Percentiles rank a stretch among this genome's conserved stretches.
phyloP scores from a whole-genome alignment of 2,113 vertebrate species.

The Onychorhynchus coronatus region DNA sequence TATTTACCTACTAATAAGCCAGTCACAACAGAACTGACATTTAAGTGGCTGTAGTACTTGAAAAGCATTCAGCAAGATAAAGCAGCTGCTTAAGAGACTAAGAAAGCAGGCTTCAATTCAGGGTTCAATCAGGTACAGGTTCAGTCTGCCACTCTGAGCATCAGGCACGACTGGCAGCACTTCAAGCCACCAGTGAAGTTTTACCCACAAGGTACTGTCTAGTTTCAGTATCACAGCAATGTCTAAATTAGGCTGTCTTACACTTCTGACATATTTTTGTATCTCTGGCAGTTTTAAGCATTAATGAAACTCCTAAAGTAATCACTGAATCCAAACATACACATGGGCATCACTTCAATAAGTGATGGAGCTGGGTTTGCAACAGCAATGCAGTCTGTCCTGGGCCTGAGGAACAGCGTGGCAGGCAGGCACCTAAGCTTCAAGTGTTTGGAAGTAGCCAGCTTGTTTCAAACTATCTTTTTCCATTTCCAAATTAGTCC shows the following conservation, averaged over 20 bases:
- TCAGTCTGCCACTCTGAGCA: neutral
- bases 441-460: neutral
- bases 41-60: neutral
- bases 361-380: accelerated
- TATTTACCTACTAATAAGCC: neutral
- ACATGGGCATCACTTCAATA: neutral
- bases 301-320: neutral
- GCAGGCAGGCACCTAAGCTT: neutral
- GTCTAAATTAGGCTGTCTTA: neutral
- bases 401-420: accelerated
- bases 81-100: neutral
- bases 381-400: neutral
- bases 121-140: neutral
- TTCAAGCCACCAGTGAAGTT: neutral
- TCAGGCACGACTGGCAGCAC: neutral
- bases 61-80: neutral
- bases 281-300: neutral
- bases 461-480: neutral
- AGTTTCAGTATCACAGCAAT: neutral
- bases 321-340: neutral
- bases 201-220: neutral
- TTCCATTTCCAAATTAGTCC: neutral
- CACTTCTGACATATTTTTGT: neutral
- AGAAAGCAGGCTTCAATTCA: neutral
- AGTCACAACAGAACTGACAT: neutral